Evolutionary conservation across 2,888 invertebrate genomes (phyloP).

Genomic region (Clusia tigrina): DNA sequence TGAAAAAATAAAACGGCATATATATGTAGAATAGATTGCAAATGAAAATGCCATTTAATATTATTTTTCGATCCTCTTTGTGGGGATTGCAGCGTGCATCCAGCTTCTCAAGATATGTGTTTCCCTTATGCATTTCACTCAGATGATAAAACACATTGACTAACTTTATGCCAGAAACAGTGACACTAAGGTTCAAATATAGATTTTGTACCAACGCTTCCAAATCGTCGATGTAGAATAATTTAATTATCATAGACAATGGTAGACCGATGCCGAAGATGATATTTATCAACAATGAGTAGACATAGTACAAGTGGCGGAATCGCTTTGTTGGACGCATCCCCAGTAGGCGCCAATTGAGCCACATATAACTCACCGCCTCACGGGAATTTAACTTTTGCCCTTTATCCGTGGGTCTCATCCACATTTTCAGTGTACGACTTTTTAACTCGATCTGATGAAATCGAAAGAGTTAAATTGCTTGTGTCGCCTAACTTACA

Average conservation of each 20-base stretch:
- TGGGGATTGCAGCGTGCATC: slow-evolving; percentile 34
- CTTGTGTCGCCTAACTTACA: no score
- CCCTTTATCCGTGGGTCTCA: slow-evolving; percentile 14
- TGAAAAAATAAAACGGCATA: slow-evolving; percentile 27
- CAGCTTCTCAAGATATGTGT: slow-evolving; percentile 26
- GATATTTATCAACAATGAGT: no score
- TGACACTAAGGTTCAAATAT: slow-evolving; percentile 34
- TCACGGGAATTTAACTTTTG: slow-evolving; percentile 32
- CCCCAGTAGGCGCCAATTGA: slow-evolving; percentile 37
- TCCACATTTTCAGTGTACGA: no score
- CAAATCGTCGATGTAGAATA: slow-evolving; percentile 25
- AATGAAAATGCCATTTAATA: slow-evolving; percentile 30
- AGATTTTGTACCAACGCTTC: slow-evolving; percentile 34
- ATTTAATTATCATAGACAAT: slow-evolving; percentile 22
- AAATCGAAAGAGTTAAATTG: no score
- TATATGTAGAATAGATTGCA: slow-evolving; percentile 33
- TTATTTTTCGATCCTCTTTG: slow-evolving; percentile 29
- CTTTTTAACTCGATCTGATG: no score
- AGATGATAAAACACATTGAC: slow-evolving; percentile 16
- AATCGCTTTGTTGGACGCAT: slow-evolving; percentile 32
- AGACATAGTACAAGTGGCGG: slow-evolving; percentile 32
- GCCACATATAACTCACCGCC: slow-evolving; percentile 37
- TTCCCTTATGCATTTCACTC: slow-evolving; percentile 18
- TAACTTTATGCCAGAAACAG: slow-evolving; percentile 31
- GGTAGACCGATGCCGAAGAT: no score